These are phyloP conservation scores for Pristionchus exspectatus DNA, from an alignment of 2,888 invertebrate genomes.

Conservation along the genomic window DNA sequence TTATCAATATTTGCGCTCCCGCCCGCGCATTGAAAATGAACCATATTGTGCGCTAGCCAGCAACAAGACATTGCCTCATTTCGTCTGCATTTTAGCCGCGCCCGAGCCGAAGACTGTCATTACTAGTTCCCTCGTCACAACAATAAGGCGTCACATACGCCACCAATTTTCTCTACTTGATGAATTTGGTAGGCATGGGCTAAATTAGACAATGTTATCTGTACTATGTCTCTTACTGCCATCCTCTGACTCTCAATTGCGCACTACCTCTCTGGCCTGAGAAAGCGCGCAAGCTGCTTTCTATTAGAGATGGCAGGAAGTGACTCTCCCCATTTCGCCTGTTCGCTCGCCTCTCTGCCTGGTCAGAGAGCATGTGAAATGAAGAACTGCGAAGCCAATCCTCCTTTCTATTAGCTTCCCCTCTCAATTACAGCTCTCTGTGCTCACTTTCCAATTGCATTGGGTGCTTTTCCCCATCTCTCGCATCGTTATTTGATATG, in stretches of 20 bases:
- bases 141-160: neutral
- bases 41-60: neutral
- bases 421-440: neutral
- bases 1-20: slow-evolving; percentile 12
- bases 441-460: neutral
- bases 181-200: neutral
- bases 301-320: neutral
- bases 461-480: neutral
- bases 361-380: neutral
- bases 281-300: neutral
- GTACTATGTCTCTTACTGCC: neutral
- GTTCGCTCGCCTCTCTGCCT: neutral
- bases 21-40: neutral
- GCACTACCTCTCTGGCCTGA: neutral
- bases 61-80: neutral
- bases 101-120: neutral
- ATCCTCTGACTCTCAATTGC: neutral
- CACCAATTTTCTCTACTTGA: neutral
- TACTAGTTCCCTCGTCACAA: neutral
- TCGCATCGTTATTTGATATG: slow-evolving; percentile 18
- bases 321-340: neutral
- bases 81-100: neutral
- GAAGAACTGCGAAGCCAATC: neutral
- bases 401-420: neutral
- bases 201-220: neutral